phyloP scores from a whole-genome alignment of 1,140 invertebrate genomes.

The Paralvinella palmiformis region DNA sequence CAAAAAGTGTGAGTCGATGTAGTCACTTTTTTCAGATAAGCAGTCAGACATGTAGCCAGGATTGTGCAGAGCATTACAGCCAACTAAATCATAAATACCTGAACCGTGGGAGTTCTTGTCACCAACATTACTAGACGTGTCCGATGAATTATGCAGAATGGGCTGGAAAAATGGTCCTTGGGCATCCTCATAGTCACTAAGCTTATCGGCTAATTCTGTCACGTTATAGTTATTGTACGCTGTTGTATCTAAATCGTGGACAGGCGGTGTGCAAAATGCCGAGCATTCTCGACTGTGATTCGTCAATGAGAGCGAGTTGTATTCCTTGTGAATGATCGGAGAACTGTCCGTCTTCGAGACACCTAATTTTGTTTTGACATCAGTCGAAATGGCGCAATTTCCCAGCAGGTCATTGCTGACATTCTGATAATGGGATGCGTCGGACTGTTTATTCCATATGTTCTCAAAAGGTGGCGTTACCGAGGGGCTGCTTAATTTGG shows the following conservation, averaged over 20 bases:
- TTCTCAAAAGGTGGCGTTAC: too few relatives aligned
- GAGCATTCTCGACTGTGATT: slow-evolving; percentile 39
- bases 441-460: too few relatives aligned
- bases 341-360: too few relatives aligned
- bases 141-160: not conserved
- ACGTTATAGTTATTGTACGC: slow-evolving; percentile 67
- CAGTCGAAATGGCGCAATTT: too few relatives aligned
- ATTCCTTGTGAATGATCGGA: too few relatives aligned
- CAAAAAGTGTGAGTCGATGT: not conserved
- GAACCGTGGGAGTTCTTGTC: not conserved
- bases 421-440: too few relatives aligned
- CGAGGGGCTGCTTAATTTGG: too few relatives aligned
- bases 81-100: not conserved
- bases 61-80: not conserved
- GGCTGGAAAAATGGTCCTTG: slow-evolving; percentile 56
- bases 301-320: too few relatives aligned
- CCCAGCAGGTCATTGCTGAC: too few relatives aligned
- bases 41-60: not conserved
- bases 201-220: slow-evolving; percentile 81
- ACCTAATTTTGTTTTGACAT: too few relatives aligned
- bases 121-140: not conserved
- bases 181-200: slow-evolving; percentile 91
- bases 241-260: slow-evolving; percentile 20
- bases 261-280: slow-evolving; percentile 24
- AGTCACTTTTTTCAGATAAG: not conserved